Percentiles rank a stretch among this genome's conserved stretches.
phyloP scores from a whole-genome alignment of 2,797 vertebrate genomes.

The Syngnathus acus region DNA sequence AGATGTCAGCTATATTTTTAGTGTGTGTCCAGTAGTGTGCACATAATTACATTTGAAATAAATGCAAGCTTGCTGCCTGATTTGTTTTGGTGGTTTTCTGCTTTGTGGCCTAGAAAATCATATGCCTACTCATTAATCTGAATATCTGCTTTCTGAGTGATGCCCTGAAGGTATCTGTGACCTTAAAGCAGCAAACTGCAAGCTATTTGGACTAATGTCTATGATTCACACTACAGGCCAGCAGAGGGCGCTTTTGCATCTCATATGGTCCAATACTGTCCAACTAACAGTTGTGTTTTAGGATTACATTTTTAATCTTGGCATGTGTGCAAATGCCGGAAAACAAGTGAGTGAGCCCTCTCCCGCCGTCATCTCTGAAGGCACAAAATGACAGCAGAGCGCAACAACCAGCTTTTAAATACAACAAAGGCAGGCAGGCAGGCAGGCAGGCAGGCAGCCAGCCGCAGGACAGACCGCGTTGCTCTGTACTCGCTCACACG shows the following conservation, averaged over 20 bases:
- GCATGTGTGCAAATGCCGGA: constrained; percentile 26
- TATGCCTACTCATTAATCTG: constrained; percentile 21
- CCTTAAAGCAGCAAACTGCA: constrained; percentile 32
- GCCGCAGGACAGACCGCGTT: constrained; percentile 8
- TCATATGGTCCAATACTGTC: constrained; percentile 7
- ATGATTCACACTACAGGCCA: constrained; percentile 34
- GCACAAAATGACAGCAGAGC: constrained; percentile 28
- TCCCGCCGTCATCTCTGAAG: constrained; percentile 25
- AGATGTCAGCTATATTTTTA: background rate
- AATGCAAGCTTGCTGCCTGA: background rate
- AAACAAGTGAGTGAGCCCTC: constrained; percentile 33
- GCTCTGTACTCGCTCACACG: background rate
- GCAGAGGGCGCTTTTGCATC: constrained; percentile 46
- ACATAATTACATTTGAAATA: background rate
- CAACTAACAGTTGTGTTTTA: constrained; percentile 26
- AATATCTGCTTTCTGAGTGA: background rate
- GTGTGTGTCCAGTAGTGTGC: background rate
- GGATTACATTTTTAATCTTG: constrained; percentile 61
- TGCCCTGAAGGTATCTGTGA: constrained; percentile 27
- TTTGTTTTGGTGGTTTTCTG: background rate
- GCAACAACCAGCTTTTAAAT: constrained; percentile 25
- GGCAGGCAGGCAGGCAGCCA: too few relatives aligned
- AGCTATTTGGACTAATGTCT: background rate
- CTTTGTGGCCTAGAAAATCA: constrained; percentile 12
- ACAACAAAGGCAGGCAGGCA: too few relatives aligned